Evolutionary conservation across 2,113 vertebrate species (phyloP).

Genomic region (Cisticola juncidis): DNA sequence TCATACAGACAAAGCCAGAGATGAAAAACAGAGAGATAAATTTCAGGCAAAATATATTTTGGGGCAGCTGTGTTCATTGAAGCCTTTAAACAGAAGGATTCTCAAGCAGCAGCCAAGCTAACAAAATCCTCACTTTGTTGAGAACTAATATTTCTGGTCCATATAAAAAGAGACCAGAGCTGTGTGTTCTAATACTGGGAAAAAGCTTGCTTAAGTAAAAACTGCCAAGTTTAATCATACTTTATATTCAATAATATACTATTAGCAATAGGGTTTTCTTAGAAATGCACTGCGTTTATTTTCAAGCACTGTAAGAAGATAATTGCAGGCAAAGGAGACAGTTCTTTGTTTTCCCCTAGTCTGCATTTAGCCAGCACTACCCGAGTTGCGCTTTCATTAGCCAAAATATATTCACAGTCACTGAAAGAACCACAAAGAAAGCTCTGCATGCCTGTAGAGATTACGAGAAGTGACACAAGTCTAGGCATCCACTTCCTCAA

Average conservation of each 20-base stretch:
- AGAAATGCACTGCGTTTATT: not conserved
- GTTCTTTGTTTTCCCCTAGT: not conserved
- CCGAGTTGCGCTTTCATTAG: not conserved
- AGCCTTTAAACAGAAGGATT: not conserved
- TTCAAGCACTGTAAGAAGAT: slow-evolving; percentile 32
- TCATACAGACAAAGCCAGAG: not conserved
- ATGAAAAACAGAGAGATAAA: not conserved
- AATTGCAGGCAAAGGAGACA: slow-evolving; percentile 41
- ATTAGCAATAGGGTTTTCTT: not conserved
- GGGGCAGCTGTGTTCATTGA: not conserved
- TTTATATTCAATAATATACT: not conserved
- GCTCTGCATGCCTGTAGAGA: not conserved
- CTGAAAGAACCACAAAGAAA: slow-evolving; percentile 18
- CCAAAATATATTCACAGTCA: not conserved
- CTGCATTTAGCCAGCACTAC: not conserved
- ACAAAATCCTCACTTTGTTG: not conserved
- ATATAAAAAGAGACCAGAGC: not conserved
- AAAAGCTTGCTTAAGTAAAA: slow-evolving; percentile 20
- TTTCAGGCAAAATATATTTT: not conserved
- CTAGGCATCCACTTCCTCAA: not conserved
- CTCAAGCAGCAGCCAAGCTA: not conserved
- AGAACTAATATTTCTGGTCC: not conserved
- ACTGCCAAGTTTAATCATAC: not conserved
- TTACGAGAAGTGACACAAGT: not conserved
- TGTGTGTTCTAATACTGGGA: not conserved